Percentiles rank a stretch among this genome's conserved stretches.
Conservation (phyloP, 92 coral and sea anemone species). For the Epizoanthus illoricatus region DNA sequence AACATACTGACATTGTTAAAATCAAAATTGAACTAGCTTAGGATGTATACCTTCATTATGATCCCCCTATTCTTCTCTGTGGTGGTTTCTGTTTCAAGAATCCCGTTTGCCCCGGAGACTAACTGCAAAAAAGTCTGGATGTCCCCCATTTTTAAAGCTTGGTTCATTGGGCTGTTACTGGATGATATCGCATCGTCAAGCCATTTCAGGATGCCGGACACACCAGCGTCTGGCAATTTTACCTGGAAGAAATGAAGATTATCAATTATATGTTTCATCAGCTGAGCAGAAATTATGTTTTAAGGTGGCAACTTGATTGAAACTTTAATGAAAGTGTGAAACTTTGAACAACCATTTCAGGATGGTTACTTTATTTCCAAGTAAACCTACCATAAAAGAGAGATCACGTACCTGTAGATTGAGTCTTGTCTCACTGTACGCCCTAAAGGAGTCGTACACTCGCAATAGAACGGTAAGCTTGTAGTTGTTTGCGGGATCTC, state of each 20-base stretch:
- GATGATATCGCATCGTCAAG: slow-evolving; percentile 22
- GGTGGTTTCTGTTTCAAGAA: slow-evolving; percentile 18
- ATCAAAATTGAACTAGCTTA: no score
- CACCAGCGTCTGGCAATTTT: neutral
- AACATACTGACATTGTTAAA: no score
- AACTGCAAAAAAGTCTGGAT: slow-evolving; percentile 20
- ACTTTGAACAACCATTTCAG: no score
- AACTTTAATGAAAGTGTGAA: no score
- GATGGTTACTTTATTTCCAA: no score
- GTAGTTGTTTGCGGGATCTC: slow-evolving; percentile 55
- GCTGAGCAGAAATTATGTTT: no score
- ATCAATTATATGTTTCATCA: neutral
- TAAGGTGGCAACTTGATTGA: no score
- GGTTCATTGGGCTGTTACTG: slow-evolving; percentile 24
- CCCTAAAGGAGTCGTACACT: slow-evolving; percentile 67
- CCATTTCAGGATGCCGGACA: slow-evolving; percentile 27
- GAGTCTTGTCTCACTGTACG: slow-evolving; percentile 50
- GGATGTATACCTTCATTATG: slow-evolving; percentile 6
- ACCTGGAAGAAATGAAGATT: neutral
- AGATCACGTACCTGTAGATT: slow-evolving; percentile 57
- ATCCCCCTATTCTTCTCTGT: neutral
- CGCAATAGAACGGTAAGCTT: slow-evolving; percentile 49
- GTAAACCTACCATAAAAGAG: no score
- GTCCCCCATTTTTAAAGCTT: slow-evolving; percentile 12
- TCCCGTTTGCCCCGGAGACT: slow-evolving; percentile 13